Evolutionary conservation across 1,140 invertebrate genomes (phyloP).

Genomic region (Adoxophyes honmai): DNA sequence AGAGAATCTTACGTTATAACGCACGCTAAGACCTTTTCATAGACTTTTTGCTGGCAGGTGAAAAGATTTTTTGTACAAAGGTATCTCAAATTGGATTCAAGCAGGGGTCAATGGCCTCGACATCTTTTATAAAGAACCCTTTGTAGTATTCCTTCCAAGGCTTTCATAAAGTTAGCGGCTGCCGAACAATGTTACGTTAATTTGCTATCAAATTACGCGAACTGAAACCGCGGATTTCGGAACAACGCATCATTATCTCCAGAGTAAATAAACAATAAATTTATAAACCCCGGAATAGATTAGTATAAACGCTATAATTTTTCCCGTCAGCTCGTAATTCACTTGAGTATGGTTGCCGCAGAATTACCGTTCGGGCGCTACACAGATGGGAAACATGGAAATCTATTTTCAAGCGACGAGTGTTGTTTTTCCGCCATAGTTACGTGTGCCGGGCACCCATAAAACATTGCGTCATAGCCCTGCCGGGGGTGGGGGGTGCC

Average conservation of each 20-base stretch:
- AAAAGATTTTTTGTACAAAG: too few relatives aligned
- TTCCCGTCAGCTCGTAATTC: constrained; percentile 34
- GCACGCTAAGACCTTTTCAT: too few relatives aligned
- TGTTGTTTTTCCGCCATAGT: constrained; percentile 68
- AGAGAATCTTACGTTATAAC: too few relatives aligned
- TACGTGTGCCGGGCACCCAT: constrained; percentile 52
- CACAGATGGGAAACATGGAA: constrained; percentile 52
- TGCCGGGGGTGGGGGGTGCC: constrained; percentile 44
- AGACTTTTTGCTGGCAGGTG: too few relatives aligned
- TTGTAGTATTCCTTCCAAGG: constrained; percentile 5
- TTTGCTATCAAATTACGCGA: constrained; percentile 9
- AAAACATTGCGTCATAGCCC: constrained; percentile 65
- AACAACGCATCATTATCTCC: constrained; percentile 2
- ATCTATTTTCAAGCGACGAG: constrained; percentile 58
- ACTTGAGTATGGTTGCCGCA: constrained; percentile 27
- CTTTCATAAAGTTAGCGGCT: not conserved
- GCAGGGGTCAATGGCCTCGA: not conserved
- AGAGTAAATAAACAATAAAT: constrained; percentile 1
- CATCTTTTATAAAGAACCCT: constrained; percentile 5
- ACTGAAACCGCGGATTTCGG: constrained; percentile 2
- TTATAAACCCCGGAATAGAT: not conserved
- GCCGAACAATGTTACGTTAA: constrained; percentile 5
- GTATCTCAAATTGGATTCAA: not conserved
- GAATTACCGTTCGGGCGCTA: constrained; percentile 38
- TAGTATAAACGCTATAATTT: constrained; percentile 16